These are phyloP conservation scores for Distichodus sexfasciatus DNA, from an alignment of 2,797 vertebrate species.

Conservation along the genomic window DNA sequence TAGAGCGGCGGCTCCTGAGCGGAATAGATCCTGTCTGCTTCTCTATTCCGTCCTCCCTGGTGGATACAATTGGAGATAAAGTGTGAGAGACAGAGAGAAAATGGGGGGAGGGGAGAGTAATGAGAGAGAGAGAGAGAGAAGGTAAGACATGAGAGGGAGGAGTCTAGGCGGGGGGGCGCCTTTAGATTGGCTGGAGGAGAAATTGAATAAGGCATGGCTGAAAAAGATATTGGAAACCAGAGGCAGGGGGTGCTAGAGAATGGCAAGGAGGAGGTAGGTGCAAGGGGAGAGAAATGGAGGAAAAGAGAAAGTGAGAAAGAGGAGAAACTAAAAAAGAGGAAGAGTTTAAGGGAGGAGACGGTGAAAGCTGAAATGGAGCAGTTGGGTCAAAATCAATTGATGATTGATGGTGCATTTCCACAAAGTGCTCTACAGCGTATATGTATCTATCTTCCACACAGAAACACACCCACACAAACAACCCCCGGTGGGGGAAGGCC, in stretches of 20 bases:
- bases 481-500: constrained; percentile 29
- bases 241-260: neutral
- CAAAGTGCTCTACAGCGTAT: no score
- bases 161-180: neutral
- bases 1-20: constrained; percentile 7
- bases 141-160: no score
- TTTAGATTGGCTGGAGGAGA: neutral
- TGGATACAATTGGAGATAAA: constrained; percentile 33
- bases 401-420: neutral
- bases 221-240: constrained; percentile 23
- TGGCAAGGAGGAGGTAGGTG: neutral
- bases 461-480: neutral
- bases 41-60: constrained; percentile 19
- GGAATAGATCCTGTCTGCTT: constrained; percentile 49
- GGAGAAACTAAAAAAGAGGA: constrained; percentile 10
- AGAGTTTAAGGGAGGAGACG: no score
- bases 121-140: neutral
- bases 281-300: neutral
- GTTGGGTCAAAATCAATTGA: neutral
- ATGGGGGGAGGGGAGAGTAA: constrained; percentile 16
- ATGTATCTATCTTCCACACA: no score
- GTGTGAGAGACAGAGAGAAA: neutral
- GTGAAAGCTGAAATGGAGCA: neutral
- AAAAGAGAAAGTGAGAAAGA: constrained; percentile 1
- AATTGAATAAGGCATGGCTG: constrained; percentile 2